Percentiles rank a stretch among this genome's conserved stretches.
phyloP scores from a whole-genome alignment of 92 coral and sea anemone species.

The Palythoa heliodiscus region DNA sequence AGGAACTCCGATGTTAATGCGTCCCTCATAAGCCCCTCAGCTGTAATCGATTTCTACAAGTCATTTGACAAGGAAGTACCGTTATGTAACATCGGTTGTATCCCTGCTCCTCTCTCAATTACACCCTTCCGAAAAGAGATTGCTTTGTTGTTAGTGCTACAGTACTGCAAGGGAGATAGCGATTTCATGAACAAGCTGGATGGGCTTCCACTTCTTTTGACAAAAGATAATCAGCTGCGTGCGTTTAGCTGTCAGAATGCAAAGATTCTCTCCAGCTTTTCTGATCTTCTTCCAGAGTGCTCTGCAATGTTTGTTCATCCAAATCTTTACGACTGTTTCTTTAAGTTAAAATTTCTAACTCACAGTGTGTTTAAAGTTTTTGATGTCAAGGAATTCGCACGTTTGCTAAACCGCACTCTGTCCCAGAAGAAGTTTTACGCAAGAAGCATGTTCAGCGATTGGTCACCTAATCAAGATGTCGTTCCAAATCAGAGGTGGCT shows the following conservation, averaged over 20 bases:
- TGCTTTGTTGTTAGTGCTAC: constrained; percentile 42
- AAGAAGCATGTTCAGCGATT: background rate
- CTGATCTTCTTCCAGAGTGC: constrained; percentile 62
- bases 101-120: constrained; percentile 44
- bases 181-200: constrained; percentile 61
- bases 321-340: constrained; percentile 1
- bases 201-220: constrained; percentile 84
- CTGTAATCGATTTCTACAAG: constrained; percentile 57
- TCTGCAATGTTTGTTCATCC: constrained; percentile 59
- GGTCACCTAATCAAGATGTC: constrained; percentile 12
- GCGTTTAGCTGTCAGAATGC: constrained; percentile 43
- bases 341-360: background rate
- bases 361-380: background rate
- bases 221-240: constrained; percentile 68
- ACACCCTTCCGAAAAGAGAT: constrained; percentile 47
- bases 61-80: constrained; percentile 29
- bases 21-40: constrained; percentile 33
- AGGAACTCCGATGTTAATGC: constrained; percentile 42
- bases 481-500: constrained; percentile 34
- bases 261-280: constrained; percentile 57
- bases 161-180: constrained; percentile 61
- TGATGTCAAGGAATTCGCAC: constrained; percentile 39
- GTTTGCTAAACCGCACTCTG: constrained; percentile 26
- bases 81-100: constrained; percentile 45
- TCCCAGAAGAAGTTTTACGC: background rate